Evolutionary conservation across 1,140 invertebrate genomes (phyloP).

Genomic region (Pinna nobilis): DNA sequence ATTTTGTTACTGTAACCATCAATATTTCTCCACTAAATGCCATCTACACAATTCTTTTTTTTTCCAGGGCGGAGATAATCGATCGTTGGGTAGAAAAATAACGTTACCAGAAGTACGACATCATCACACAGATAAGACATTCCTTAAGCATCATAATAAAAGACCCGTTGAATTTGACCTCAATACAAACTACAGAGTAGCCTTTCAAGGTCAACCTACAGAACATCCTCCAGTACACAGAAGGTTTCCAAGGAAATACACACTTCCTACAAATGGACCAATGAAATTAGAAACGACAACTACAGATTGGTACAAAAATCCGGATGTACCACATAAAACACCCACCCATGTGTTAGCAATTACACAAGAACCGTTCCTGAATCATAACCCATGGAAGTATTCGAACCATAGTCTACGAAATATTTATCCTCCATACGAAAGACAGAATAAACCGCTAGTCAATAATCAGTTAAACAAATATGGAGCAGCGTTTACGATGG

Average conservation of each 20-base stretch:
- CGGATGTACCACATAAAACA: conserved; percentile 48
- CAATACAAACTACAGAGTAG: conserved; percentile 50
- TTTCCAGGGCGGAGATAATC: conserved; percentile 51
- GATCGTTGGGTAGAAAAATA: conserved; percentile 49
- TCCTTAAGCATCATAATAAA: conserved; percentile 53
- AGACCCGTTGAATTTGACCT: conserved; percentile 45
- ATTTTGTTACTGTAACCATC: neutral
- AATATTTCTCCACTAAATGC: too few species aligned
- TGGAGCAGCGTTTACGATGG: conserved; percentile 49
- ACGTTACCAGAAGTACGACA: conserved; percentile 43
- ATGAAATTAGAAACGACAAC: conserved; percentile 51
- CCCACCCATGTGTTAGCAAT: conserved; percentile 63
- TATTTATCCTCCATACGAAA: conserved; percentile 64
- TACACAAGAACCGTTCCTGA: conserved; percentile 64
- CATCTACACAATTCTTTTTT: too few species aligned
- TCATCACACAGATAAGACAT: conserved; percentile 53
- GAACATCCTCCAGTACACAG: conserved; percentile 45
- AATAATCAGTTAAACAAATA: conserved; percentile 62
- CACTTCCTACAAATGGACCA: conserved; percentile 26
- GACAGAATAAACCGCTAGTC: conserved; percentile 42
- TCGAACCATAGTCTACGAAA: conserved; percentile 58
- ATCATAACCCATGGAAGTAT: conserved; percentile 67
- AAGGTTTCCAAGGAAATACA: conserved; percentile 49
- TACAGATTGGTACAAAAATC: conserved; percentile 48
- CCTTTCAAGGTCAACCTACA: conserved; percentile 48